Base-by-base conservation (phyloP, 1,140 invertebrate genomes). In the Eciton burchellii region DNA sequence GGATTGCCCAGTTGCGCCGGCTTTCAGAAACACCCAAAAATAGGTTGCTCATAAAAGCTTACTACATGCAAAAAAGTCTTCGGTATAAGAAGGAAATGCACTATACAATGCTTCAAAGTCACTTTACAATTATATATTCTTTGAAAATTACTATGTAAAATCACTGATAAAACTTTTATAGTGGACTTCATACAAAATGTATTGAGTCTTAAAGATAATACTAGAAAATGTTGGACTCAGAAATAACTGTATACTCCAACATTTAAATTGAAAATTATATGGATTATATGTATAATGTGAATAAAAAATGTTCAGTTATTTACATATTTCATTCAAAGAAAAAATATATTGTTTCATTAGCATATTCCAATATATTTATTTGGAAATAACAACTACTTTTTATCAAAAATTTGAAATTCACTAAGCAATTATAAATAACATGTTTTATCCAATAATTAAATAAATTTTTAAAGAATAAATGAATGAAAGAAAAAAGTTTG, bases 11-110 rank as follows among this genome's bases (percentile, higher is more conserved):
- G 74, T 79, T 79, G 63, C 35, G 63, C 43, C 74, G 41, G 49
- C 74, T 79, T 79, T 79, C 4, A 66, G 74, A 70, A 70, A 79
- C 54, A 73, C 19, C 77, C 77, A 59, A 26, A 81, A 81, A 81
- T 73, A 72, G 68, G 70, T 47, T 81, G 68, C 77, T 59, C 68
- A 41, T 68, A 79, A 79, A 79, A 70, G 49, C 74, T 79, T 56
- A 12, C 68, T 4, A 41, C 43, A 29, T 26, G 54, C 66, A 4
- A 81, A 52, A 77, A 77, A 70, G 66, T 70, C 47, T 16, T 45
- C 49, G 26, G 24, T 79, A 16, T 79, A 35, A n/a, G 16, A 68
- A 77, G 29, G 14, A 68, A 45, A 56, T 68, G 54, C 8, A 43
- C 26, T 45, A 54, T 14, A 19, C 66, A 52, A 29, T 35, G 16